phyloP scores from a whole-genome alignment of 2,888 invertebrate species.

The Syritta pipiens region DNA sequence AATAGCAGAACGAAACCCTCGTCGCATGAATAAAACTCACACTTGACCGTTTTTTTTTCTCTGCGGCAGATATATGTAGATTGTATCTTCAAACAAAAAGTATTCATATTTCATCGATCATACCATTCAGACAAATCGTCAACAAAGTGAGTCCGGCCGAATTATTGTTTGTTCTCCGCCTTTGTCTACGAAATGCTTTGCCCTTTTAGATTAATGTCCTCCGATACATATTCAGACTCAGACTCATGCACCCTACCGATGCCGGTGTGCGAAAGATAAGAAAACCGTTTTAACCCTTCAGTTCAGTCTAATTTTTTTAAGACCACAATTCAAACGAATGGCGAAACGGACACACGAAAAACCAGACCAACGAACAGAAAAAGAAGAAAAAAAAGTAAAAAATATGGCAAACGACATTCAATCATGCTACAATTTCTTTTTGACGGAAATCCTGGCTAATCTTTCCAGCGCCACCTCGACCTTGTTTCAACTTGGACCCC shows the following conservation, averaged over 20 bases:
- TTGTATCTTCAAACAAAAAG: slow-evolving; percentile 27
- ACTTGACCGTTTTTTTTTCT: no score
- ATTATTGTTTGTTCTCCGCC: background rate
- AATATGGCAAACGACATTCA: slow-evolving; percentile 79
- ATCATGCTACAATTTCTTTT: slow-evolving; percentile 75
- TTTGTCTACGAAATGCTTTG: slow-evolving; percentile 6
- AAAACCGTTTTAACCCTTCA: slow-evolving; percentile 48
- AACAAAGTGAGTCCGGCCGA: slow-evolving; percentile 39
- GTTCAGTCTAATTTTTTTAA: background rate
- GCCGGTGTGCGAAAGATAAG: slow-evolving; percentile 54
- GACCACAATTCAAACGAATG: slow-evolving; percentile 48
- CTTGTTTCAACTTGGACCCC: no score
- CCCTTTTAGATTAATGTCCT: slow-evolving; percentile 50
- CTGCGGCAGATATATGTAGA: no score
- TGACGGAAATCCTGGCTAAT: background rate
- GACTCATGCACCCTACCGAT: slow-evolving; percentile 24
- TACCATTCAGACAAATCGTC: slow-evolving; percentile 56
- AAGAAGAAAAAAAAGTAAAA: slow-evolving; percentile 32
- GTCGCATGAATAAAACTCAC: no score
- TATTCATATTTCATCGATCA: slow-evolving; percentile 53
- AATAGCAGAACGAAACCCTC: no score
- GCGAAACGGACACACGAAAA: background rate
- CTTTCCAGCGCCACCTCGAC: background rate
- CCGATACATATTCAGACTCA: slow-evolving; percentile 40
- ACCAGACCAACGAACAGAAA: slow-evolving; percentile 3